A percentile compares a stretch with the other conserved stretches of the same genome.
These are phyloP conservation scores for Paracanthobrama guichenoti DNA, from an alignment of 2,113 vertebrate species.

Conservation along the genomic window DNA sequence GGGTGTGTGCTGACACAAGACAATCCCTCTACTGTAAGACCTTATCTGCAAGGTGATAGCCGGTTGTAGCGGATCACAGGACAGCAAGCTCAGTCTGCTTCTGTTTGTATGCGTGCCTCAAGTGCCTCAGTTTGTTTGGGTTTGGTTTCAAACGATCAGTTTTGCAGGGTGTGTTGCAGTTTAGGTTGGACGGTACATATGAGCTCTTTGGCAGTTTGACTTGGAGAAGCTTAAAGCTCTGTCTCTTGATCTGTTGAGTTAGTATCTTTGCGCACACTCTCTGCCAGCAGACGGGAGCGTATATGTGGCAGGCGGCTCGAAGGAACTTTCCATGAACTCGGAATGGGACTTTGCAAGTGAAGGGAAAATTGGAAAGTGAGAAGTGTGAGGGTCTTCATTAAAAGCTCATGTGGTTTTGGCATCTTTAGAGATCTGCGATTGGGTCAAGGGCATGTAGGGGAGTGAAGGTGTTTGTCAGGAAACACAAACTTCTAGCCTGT, in stretches of 20 bases:
- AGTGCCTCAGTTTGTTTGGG: constrained; percentile 44
- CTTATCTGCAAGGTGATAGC: constrained; percentile 70
- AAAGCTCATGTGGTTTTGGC: constrained; percentile 30
- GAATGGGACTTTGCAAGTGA: constrained; percentile 44
- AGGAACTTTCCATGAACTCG: constrained; percentile 58
- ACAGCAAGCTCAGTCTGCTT: constrained; percentile 2
- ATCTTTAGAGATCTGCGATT: constrained; percentile 8
- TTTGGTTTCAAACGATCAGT: constrained; percentile 17
- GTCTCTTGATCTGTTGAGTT: constrained; percentile 47
- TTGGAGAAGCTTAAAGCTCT: not conserved
- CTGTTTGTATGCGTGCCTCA: constrained; percentile 35
- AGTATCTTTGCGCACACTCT: constrained; percentile 20
- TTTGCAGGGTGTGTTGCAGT: constrained; percentile 44
- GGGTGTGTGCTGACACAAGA: constrained; percentile 65
- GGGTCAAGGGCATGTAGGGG: not conserved
- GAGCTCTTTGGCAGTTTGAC: constrained; percentile 26
- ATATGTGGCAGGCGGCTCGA: constrained; percentile 57
- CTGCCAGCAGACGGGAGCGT: constrained; percentile 49
- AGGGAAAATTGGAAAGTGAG: constrained; percentile 23
- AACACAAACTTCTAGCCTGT: not conserved
- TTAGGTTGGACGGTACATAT: constrained; percentile 24
- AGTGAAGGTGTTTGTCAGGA: not conserved
- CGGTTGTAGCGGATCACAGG: constrained; percentile 52
- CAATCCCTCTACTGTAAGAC: constrained; percentile 59
- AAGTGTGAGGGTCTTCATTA: constrained; percentile 20